A percentile compares a stretch with the other conserved stretches of the same genome.
Evolutionary conservation across 1,140 invertebrate genomes (phyloP).

Genomic region (Pristionchus pacificus): DNA sequence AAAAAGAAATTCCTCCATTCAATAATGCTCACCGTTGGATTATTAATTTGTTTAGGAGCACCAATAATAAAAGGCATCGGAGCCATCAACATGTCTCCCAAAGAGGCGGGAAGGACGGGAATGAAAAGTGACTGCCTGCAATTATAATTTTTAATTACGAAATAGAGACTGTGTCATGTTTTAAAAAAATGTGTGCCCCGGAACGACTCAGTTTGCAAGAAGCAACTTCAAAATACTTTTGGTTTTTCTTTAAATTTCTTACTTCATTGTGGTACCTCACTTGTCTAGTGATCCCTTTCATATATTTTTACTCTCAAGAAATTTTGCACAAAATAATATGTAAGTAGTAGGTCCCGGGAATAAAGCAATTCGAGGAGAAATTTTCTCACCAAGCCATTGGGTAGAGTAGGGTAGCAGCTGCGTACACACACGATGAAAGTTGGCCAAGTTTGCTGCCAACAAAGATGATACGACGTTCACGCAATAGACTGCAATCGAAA

Average conservation of each 20-base stretch:
- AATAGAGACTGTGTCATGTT: too few relatives aligned
- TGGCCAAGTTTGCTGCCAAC: conserved; percentile 46
- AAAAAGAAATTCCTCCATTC: too few relatives aligned
- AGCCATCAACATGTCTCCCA: conserved; percentile 48
- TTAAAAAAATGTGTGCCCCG: conserved; percentile 12
- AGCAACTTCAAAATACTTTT: background rate
- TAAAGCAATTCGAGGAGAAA: too few relatives aligned
- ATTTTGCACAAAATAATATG: too few relatives aligned
- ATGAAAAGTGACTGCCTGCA: conserved; percentile 50
- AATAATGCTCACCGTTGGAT: conserved; percentile 18
- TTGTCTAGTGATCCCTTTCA: too few relatives aligned
- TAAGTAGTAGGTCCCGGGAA: too few relatives aligned
- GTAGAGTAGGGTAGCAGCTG: conserved; percentile 40
- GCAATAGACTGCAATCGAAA: conserved; percentile 47
- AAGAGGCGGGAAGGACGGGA: conserved; percentile 43
- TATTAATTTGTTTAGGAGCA: conserved; percentile 45
- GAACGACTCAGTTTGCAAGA: background rate
- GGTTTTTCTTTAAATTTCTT: conserved; percentile 3
- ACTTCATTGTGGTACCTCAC: too few relatives aligned
- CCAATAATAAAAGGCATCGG: conserved; percentile 54
- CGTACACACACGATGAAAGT: conserved; percentile 48
- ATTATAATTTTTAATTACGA: too few relatives aligned
- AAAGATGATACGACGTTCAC: conserved; percentile 48
- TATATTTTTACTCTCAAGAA: too few relatives aligned
- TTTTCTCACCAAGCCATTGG: conserved; percentile 48